Evolutionary conservation across 2,888 invertebrate genomes (phyloP), one percentile per base, ranked within the genome.

Genomic region (Tenthredo amoena): DNA sequence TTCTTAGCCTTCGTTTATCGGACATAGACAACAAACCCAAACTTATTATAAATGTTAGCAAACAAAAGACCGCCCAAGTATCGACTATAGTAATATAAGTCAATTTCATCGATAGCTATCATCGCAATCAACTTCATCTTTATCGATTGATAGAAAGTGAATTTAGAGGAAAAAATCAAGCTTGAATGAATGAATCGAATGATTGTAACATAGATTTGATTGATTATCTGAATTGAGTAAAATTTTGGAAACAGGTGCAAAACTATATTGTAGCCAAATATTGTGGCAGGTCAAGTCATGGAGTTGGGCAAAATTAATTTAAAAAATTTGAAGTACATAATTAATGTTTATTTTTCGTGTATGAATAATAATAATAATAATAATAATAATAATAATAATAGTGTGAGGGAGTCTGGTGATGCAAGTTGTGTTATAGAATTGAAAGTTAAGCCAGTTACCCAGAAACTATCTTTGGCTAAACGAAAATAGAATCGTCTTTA

Each of bases 401-500:
- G 2, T 47, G 65, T 10, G 68, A 21, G 68, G 68, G 31, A 65
- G 31, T 68, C 9, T 21, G 15, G 34, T 2, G 43, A 82, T 82
- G 65, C 37, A 65, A 47, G 31, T 47, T 43, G 9, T 71, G 31
- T n/a, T 10, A 68, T 31, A 34, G 31, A 26, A 62, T 68, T 65
- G 71, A 71, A 68, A 26, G 55, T 68, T 71, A 68, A 71, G 83
- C 68, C 68, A 40, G 83, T 65, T 68, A 71, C 47, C 83, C 68
- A 71, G 83, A 71, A 21, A 68, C 68, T 83, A 71, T 83, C 6
- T 68, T 47, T 83, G 58, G 47, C 31, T 10, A 47, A 43, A 68
- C 83, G 10, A 71, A 68, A 83, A 83, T 83, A 83, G 83, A 83
- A 68, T 68, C 18, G 34, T 83, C 43, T 83, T 40, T 15, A 47